These are phyloP conservation scores for Hepsetus odoe DNA, from an alignment of 2,113 vertebrate genomes.

Conservation along the genomic window DNA sequence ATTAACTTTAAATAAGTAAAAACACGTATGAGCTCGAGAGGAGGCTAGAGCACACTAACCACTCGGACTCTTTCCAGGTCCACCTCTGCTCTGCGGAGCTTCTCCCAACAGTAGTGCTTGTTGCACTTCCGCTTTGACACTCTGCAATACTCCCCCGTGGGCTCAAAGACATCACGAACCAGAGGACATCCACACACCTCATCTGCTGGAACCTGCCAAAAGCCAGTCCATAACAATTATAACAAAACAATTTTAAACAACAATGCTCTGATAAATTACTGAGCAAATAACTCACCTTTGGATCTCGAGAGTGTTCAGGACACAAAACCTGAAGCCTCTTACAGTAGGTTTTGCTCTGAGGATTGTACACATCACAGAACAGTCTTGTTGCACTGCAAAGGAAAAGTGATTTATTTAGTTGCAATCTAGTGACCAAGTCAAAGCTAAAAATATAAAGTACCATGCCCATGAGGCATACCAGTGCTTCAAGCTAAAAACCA, in stretches of 20 bases:
- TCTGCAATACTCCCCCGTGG: conserved; percentile 87
- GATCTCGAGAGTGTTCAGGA: conserved; percentile 91
- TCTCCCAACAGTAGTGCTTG: conserved; percentile 94
- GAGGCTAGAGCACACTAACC: conserved; percentile 66
- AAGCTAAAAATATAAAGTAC: too few species aligned
- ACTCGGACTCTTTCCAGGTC: conserved; percentile 90
- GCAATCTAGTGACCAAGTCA: too few species aligned
- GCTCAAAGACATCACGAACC: conserved; percentile 88
- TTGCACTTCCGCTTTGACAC: conserved; percentile 91
- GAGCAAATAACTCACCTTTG: conserved; percentile 77
- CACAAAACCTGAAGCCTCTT: conserved; percentile 92
- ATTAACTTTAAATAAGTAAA: too few species aligned
- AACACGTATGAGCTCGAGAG: not conserved
- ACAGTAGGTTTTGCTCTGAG: conserved; percentile 88
- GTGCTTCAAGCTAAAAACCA: too few species aligned
- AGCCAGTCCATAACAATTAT: not conserved
- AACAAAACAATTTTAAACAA: not conserved
- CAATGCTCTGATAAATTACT: not conserved
- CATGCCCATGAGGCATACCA: too few species aligned
- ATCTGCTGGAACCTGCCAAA: conserved; percentile 80
- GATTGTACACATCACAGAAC: conserved; percentile 90
- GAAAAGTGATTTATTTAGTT: not conserved
- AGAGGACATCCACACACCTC: conserved; percentile 91
- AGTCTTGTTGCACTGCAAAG: conserved; percentile 78
- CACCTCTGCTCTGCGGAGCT: conserved; percentile 88